Evolutionary conservation across 2,888 invertebrate species (phyloP).

Genomic region (Blomia tropicalis): DNA sequence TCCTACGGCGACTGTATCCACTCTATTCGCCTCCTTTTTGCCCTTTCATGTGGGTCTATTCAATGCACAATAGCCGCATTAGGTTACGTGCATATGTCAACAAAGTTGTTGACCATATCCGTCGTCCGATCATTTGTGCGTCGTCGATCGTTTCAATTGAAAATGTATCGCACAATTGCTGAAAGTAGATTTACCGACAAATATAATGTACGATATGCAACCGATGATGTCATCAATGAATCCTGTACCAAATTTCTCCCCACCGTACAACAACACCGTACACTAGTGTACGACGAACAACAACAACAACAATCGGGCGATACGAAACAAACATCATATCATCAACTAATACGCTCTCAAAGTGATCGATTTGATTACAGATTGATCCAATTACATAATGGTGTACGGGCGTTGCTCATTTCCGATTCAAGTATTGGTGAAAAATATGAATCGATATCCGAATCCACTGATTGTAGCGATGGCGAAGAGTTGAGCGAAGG

Average conservation of each 20-base stretch:
- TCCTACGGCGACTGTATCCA: too few species aligned
- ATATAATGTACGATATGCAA: neutral
- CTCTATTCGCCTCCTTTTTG: too few species aligned
- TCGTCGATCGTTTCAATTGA: neutral
- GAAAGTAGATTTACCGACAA: slow-evolving; percentile 2
- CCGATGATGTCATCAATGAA: neutral
- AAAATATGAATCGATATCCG: neutral
- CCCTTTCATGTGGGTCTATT: too few species aligned
- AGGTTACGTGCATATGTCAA: neutral
- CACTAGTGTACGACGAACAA: neutral
- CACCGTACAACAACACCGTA: neutral
- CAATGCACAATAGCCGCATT: neutral
- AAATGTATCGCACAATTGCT: neutral
- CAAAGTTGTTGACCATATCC: too few species aligned
- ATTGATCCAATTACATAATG: slow-evolving; percentile 20
- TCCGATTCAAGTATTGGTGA: slow-evolving; percentile 12
- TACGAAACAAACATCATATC: too few species aligned
- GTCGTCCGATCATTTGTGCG: too few species aligned
- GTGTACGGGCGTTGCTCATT: slow-evolving; percentile 18
- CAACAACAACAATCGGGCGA: too few species aligned
- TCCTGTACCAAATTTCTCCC: neutral
- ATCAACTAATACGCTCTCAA: slow-evolving; percentile 20
- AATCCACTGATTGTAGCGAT: neutral
- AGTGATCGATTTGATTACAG: slow-evolving; percentile 23
- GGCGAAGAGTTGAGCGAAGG: slow-evolving; percentile 8